Base-by-base conservation (phyloP, 2,797 vertebrate genomes). In the Sebastes cheni region DNA sequence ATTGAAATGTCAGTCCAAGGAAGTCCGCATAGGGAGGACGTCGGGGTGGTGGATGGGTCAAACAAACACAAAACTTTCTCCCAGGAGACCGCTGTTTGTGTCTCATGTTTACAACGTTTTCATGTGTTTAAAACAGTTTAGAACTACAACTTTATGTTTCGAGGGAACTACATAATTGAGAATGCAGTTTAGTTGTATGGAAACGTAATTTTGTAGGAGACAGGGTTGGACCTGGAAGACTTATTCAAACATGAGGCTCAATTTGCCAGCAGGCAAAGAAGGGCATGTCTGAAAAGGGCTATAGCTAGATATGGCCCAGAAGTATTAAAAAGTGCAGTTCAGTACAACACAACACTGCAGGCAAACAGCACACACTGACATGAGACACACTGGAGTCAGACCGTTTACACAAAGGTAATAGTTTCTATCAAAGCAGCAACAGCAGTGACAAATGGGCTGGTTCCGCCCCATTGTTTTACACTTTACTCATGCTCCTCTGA, bases 401-500 rank as follows among this genome's bases (percentile, higher is more conserved):
- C 32, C 52, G 76, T 84, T 84, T 82, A 77, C 69, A 86, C 71
- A 78, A 20, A 83, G 74, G 59, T 82, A 81, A 86, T 83, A 68
- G 86, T 72, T 87, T 83, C 82, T 72, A 83, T 86, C 79, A 85
- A 42, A 73, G 82, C 73, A 75, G 68, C 56, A 65, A 13, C 72
- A 82, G 66, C 77, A 81, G 78, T 92, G 92, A 93, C 75, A 76
- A 84, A 91, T 90, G 86, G 71, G 23, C 56, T 11, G 20, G 92
- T 94, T 93, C 88, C 64, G 39, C 91, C 62, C 70, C 92, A 92
- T 88, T 90, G 87, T 91, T 80, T 84, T 60, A 86, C 79, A 87
- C 87, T 89, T 84, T 81, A 79, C 82, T 75, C 59, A 12, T 27
- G 55, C 76, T 79, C 62, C 61, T 76, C 76, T 76, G 67, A 72